Evolutionary conservation across 2,113 vertebrate species (phyloP).

Genomic region (Grammomys surdaster): DNA sequence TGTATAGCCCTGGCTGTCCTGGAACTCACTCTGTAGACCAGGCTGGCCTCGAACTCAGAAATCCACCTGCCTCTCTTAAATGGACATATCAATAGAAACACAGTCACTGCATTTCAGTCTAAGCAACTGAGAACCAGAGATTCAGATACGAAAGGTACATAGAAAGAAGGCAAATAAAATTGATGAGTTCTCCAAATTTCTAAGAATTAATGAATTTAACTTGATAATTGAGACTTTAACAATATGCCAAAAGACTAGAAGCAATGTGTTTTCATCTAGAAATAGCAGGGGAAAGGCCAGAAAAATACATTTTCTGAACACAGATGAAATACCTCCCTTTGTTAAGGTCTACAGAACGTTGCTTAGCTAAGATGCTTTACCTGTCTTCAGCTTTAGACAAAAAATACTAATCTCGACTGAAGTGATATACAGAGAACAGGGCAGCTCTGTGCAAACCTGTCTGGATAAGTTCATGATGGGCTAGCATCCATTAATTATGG

Average conservation of each 20-base stretch:
- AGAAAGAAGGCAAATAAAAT: neutral
- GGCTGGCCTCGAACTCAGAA: too few species aligned
- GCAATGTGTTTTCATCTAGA: slow-evolving; percentile 24
- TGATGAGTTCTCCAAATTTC: slow-evolving; percentile 17
- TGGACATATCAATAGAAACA: neutral
- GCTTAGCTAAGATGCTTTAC: neutral
- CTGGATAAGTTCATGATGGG: neutral
- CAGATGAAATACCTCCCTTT: neutral
- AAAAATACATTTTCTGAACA: slow-evolving; percentile 38
- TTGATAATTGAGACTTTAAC: neutral
- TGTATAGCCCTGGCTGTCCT: too few species aligned
- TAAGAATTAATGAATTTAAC: slow-evolving; percentile 51
- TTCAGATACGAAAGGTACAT: neutral
- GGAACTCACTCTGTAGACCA: too few species aligned
- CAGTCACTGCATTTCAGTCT: neutral
- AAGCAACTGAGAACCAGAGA: neutral
- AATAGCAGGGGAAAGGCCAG: neutral
- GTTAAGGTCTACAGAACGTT: neutral
- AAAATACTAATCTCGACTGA: slow-evolving; percentile 33
- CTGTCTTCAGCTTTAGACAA: neutral
- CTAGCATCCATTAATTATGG: neutral
- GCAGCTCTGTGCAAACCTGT: neutral
- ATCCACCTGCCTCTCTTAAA: neutral
- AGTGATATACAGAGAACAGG: slow-evolving; percentile 38
- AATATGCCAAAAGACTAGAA: neutral